A percentile compares a stretch with the other conserved stretches of the same genome.
Conservation (phyloP, 1,140 invertebrate genomes). For the Papilio aristodemus region DNA sequence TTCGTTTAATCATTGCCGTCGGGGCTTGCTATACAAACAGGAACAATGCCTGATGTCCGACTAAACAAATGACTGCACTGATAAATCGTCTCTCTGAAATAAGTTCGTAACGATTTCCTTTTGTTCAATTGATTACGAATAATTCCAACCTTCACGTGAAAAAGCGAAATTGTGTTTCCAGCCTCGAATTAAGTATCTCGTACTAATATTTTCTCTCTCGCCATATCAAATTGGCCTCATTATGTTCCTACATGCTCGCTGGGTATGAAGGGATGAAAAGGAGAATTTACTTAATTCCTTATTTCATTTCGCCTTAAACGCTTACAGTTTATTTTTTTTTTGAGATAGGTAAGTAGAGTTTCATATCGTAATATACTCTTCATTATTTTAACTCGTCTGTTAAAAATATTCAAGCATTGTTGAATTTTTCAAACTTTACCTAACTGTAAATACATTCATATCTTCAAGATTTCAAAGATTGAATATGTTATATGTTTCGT, state of each 20-base stretch:
- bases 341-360: neutral
- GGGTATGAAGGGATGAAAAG: conserved; percentile 8
- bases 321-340: neutral
- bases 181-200: conserved; percentile 31
- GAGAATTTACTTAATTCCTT: neutral
- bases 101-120: conserved; percentile 59
- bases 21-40: conserved; percentile 38
- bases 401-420: neutral
- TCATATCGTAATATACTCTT: neutral
- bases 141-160: conserved; percentile 54
- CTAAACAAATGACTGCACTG: conserved; percentile 62
- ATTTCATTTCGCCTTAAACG: neutral
- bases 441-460: too few species aligned
- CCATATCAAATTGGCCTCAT: conserved; percentile 13
- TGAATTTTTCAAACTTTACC: too few species aligned
- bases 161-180: conserved; percentile 53
- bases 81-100: conserved; percentile 63
- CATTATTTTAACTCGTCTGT: neutral
- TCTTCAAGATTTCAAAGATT: too few species aligned
- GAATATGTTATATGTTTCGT: too few species aligned
- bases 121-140: conserved; percentile 73
- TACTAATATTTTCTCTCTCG: conserved; percentile 32
- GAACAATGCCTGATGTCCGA: conserved; percentile 49
- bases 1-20: conserved; percentile 44
- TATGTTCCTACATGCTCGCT: conserved; percentile 2